Evolutionary conservation across 2,888 invertebrate species (phyloP), one percentile per base, ranked within the genome.

Genomic region (Hypercompe scribonia): DNA sequence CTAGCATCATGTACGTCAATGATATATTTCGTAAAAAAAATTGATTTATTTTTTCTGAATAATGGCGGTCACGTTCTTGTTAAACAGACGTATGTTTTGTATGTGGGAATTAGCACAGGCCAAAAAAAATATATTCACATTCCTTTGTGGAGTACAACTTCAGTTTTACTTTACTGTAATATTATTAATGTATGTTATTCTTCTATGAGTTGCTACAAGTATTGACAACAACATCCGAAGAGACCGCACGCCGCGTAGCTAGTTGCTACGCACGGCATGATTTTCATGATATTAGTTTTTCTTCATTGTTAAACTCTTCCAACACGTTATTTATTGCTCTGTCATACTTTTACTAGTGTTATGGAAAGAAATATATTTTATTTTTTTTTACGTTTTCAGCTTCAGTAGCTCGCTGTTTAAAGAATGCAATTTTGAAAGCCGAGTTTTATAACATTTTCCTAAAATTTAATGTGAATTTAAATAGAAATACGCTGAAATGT

Each of bases 211-310:
- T 58, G n/a, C 34, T 65, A 36, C 70, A 70, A 34, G 68, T 71
- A 70, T 74, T 72, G 71, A 72, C 83, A 86, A 85, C 86, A 84
- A 74, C 72, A 74, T 71, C 68, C 71, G 83, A 84, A 85, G 83
- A 72, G 79, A 61, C 72, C 70, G 36, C 75, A 74, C 76, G 73
- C 73, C 80, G 77, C 85, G 88, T 87, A 87, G 86, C 86, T 83
- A 84, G 82, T 90, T 89, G 83, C 86, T 87, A 91, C 87, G 90
- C 90, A 82, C 71, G 79, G 86, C 91, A 90, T 90, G 91, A 86
- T 86, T 76, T 80, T 79, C 77, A 74, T 81, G 79, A 89, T 92
- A 92, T 91, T 92, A 90, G 86, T 90, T 92, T 90, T 88, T 83
- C 84, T 85, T 87, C 80, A 81, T 81, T 81, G 84, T 83, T 81